phyloP scores from a whole-genome alignment of 2,113 vertebrate genomes.

The Drymodes brunneopygia region DNA sequence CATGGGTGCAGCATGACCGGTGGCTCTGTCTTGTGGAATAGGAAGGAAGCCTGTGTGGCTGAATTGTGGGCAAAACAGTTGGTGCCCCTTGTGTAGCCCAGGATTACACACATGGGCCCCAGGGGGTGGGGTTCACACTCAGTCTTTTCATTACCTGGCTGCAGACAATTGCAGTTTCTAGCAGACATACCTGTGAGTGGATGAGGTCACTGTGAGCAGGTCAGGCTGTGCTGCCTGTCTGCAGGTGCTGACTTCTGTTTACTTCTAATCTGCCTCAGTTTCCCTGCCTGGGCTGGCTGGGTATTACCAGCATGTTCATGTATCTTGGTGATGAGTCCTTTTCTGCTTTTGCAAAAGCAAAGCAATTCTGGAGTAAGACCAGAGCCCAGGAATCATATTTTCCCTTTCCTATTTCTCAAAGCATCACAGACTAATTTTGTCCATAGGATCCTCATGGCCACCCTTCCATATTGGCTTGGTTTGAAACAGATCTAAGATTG shows the following conservation, averaged over 20 bases:
- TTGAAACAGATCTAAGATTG: background rate
- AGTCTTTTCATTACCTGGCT: background rate
- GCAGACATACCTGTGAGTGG: accelerated
- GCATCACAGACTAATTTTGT: background rate
- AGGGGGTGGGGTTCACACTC: background rate
- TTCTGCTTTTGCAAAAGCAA: background rate
- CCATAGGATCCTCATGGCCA: background rate
- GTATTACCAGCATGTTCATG: background rate
- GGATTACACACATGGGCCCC: background rate
- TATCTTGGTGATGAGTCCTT: background rate
- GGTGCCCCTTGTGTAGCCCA: background rate
- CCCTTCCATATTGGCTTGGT: background rate
- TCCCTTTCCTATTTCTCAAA: background rate
- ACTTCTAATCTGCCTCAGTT: background rate
- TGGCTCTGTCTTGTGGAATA: accelerated
- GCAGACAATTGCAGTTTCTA: background rate
- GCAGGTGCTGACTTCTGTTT: background rate
- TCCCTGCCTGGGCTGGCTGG: background rate
- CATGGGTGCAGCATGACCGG: accelerated
- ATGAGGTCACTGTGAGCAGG: background rate
- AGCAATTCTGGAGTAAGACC: background rate
- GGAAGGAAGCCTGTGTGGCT: background rate
- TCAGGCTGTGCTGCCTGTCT: background rate
- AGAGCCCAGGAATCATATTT: background rate
- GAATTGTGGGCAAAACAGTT: accelerated